Conservation (phyloP, 2,113 vertebrate genomes). For the Romanogobio albipinnatus region DNA sequence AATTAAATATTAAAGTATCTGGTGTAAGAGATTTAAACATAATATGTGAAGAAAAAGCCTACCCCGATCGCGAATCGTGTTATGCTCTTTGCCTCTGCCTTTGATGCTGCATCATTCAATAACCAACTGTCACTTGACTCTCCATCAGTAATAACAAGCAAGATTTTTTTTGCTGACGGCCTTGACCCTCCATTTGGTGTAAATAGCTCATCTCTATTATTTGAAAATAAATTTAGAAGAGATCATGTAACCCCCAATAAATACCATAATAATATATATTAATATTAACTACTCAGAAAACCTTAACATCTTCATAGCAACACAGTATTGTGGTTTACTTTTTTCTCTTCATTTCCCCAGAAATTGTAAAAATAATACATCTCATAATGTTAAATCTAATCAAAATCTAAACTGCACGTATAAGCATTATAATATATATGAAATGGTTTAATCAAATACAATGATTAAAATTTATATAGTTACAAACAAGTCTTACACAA, state of each 20-base stretch:
- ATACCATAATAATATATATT: too few relatives aligned
- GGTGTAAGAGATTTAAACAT: too few relatives aligned
- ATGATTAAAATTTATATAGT: not conserved
- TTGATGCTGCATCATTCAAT: rapidly evolving
- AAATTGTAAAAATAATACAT: too few relatives aligned
- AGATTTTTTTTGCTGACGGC: constrained; percentile 60
- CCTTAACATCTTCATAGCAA: too few relatives aligned
- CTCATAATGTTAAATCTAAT: too few relatives aligned
- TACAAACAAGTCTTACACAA: constrained; percentile 67
- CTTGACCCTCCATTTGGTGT: not conserved
- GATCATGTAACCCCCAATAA: too few relatives aligned
- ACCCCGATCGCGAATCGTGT: constrained; percentile 74
- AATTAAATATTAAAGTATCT: not conserved
- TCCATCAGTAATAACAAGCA: constrained; percentile 78
- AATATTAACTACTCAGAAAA: too few relatives aligned
- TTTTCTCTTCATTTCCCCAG: too few relatives aligned
- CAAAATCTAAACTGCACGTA: too few relatives aligned
- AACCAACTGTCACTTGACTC: rapidly evolving
- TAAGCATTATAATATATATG: too few relatives aligned
- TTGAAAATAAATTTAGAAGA: not conserved
- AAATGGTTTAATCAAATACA: too few relatives aligned
- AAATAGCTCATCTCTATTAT: constrained; percentile 56
- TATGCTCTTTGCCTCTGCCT: constrained; percentile 48
- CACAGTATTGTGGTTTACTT: too few relatives aligned
- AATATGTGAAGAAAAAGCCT: constrained; percentile 13